Conservation (phyloP, 2,888 invertebrate genomes). For the Pteria penguin region DNA sequence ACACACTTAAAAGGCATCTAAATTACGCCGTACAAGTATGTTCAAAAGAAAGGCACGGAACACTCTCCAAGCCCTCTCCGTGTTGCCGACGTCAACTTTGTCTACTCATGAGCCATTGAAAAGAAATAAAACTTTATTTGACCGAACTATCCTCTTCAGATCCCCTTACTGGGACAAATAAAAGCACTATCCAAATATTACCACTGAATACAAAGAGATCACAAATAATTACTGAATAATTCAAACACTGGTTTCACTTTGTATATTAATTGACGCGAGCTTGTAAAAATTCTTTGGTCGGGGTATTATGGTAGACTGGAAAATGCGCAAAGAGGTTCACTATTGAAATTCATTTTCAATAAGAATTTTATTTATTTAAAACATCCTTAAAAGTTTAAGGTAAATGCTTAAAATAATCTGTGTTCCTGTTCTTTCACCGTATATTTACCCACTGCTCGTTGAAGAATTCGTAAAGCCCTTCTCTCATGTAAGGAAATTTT, state of each 20-base stretch:
- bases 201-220: background rate
- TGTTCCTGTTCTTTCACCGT: background rate
- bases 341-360: background rate
- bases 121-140: background rate
- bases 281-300: background rate
- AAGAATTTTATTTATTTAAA: background rate
- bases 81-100: too few species aligned
- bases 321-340: background rate
- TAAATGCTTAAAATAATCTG: background rate
- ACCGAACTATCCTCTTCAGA: background rate
- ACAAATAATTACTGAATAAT: background rate
- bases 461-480: too few species aligned
- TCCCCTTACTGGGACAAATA: background rate
- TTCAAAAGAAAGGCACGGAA: too few species aligned
- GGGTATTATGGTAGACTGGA: background rate
- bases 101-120: background rate
- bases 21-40: too few species aligned
- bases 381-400: background rate
- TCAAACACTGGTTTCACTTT: background rate
- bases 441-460: background rate
- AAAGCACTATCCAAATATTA: background rate
- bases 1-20: too few species aligned
- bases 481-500: too few species aligned
- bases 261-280: background rate
- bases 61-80: too few species aligned